Base-by-base conservation (phyloP, 2,888 invertebrate species). In the Chorisops tibialis region DNA sequence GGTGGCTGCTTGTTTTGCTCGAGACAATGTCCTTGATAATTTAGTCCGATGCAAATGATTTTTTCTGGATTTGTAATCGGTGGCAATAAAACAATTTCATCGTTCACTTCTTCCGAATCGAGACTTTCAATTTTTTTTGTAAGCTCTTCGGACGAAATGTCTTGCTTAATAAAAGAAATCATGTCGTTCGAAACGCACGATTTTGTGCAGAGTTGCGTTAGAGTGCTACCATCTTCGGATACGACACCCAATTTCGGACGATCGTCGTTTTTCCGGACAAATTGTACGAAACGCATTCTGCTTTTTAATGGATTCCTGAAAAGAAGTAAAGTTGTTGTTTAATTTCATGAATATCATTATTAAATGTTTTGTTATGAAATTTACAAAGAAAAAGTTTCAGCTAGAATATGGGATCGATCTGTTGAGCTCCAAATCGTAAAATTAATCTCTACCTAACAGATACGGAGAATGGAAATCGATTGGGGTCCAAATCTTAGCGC, bases 21-120 rank as follows among this genome's bases (percentile, higher is more conserved):
- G 56, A 84, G 81, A 70, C 94, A 94, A 71, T 93, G 93, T 41
- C 93, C 93, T 59, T 80, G 74, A 76, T 95, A 95, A 76, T 95
- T 95, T 63, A 93, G 81, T 0, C 92, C 93, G 12, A 94, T 85
- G 71, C 93, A 93, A 0, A 89, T 82, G 0, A 95, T 83, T 76
- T 95, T 95, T 70, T 93, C 92, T 62, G 91, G 88, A 22, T 85
- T 85, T 1, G 83, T 83, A 16, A 95, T 82, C 0, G 95, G 94
- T 0, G 94, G 83, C 47, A 87, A 52, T 0, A 78, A 59, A 3
- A 63, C 64, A 0, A 76, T 61, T 19, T 72, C 68, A 64, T 72
- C 67, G 11, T 61, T 63, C 1, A 65, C 48, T 6, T 39, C 12
- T 59, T 65, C 63, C 11, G 48, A 37, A 14, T 35, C 16, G 1